Percentiles rank a stretch among this genome's conserved stretches.
Conservation (phyloP, 2,113 vertebrate genomes). For the Catharus fuscescens region DNA sequence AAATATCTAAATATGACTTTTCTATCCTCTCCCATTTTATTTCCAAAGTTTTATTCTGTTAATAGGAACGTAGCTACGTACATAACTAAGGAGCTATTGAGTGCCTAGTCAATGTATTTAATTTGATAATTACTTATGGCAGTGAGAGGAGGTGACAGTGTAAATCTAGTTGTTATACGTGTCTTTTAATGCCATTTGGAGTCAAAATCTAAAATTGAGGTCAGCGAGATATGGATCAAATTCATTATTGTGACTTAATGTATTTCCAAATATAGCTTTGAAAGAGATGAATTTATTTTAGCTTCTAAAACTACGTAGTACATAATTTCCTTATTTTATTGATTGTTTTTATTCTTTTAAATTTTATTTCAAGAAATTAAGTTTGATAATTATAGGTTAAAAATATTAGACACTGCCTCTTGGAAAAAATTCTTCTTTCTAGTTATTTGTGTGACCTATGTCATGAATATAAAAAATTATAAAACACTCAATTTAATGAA, state of each 20-base stretch:
- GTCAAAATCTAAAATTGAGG: conserved; percentile 17
- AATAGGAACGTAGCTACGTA: background rate
- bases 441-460: background rate
- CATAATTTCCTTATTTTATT: background rate
- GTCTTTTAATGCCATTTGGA: background rate
- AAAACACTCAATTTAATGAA: background rate
- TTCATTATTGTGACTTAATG: conserved; percentile 1
- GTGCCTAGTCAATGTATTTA: background rate
- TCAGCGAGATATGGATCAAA: background rate
- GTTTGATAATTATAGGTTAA: background rate
- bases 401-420: background rate
- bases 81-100: background rate
- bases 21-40: background rate
- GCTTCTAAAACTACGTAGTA: background rate
- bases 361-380: background rate
- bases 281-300: background rate
- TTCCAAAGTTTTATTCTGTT: background rate
- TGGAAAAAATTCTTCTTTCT: background rate
- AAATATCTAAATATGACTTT: background rate
- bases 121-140: background rate
- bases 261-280: background rate
- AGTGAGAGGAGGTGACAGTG: background rate
- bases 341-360: background rate
- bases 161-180: background rate
- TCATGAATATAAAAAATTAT: background rate